Percentiles rank a stretch among this genome's conserved stretches.
These are phyloP conservation scores for Campopleginae sp. DNA, from an alignment of 2,888 invertebrate genomes.

Conservation along the genomic window DNA sequence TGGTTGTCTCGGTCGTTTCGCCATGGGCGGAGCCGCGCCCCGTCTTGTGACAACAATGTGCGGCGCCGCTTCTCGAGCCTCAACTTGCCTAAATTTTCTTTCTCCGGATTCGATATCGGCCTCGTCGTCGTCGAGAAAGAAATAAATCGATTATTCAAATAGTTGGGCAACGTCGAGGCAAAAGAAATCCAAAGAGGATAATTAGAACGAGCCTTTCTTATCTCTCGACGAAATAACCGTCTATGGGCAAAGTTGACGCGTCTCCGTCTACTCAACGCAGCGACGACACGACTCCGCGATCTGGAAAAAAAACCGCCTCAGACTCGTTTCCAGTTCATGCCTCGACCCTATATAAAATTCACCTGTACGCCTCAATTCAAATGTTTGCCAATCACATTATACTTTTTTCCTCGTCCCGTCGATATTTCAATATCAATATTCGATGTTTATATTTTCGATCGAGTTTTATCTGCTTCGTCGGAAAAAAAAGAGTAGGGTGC, in stretches of 20 bases:
- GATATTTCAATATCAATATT: background rate
- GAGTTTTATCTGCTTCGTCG: background rate
- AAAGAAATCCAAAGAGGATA: conserved; percentile 46
- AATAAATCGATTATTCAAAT: background rate
- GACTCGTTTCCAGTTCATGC: background rate
- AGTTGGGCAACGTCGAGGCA: background rate
- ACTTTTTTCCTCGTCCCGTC: background rate
- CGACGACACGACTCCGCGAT: too few species aligned
- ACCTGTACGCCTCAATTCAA: background rate
- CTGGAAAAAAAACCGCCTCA: background rate
- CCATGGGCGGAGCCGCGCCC: too few species aligned
- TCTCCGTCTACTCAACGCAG: background rate
- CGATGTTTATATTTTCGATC: conserved; percentile 2
- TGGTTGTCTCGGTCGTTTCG: background rate
- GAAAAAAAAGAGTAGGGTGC: background rate
- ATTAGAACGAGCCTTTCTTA: conserved; percentile 51
- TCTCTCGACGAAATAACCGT: conserved; percentile 51
- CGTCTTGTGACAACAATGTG: too few species aligned
- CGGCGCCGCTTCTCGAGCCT: too few species aligned
- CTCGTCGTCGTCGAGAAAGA: background rate
- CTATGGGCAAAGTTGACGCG: conserved; percentile 53
- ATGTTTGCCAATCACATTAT: background rate
- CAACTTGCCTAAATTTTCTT: background rate
- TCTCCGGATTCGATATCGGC: background rate
- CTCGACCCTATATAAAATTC: background rate